These are phyloP conservation scores for Margaritifera margaritifera DNA, from an alignment of 2,888 invertebrate species.

Conservation along the genomic window DNA sequence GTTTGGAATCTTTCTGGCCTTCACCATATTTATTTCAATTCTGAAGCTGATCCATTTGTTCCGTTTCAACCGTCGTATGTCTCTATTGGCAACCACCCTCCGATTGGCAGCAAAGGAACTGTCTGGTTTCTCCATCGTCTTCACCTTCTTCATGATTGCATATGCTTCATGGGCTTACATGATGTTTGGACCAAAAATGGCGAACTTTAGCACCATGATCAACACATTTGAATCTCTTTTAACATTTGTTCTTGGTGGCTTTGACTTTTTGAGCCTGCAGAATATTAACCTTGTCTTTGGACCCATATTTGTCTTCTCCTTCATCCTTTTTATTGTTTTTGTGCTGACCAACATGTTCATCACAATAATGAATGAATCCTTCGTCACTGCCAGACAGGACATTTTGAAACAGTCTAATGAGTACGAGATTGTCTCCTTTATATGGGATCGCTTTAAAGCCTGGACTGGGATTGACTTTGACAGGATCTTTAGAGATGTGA, in stretches of 20 bases:
- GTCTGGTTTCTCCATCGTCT: conserved; percentile 70
- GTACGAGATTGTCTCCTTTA: conserved; percentile 68
- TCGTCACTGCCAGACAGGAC: conserved; percentile 61
- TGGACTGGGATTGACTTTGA: conserved; percentile 55
- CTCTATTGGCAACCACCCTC: conserved; percentile 70
- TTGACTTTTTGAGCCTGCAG: conserved; percentile 32
- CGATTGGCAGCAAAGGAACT: conserved; percentile 65
- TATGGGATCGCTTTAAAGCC: conserved; percentile 49
- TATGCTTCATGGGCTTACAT: conserved; percentile 60
- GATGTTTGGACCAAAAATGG: conserved; percentile 46
- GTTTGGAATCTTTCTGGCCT: conserved; percentile 48
- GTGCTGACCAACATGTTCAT: conserved; percentile 71
- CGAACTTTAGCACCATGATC: conserved; percentile 41
- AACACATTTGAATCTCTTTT: conserved; percentile 48
- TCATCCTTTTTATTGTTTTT: conserved; percentile 62
- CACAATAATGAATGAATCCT: conserved; percentile 69
- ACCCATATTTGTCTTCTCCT: conserved; percentile 65
- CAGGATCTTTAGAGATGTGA: conserved; percentile 31
- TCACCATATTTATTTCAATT: conserved; percentile 70
- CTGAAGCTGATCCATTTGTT: conserved; percentile 73
- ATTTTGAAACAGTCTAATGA: conserved; percentile 65
- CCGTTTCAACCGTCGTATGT: conserved; percentile 72
- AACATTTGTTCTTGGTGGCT: conserved; percentile 46
- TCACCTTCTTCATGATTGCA: conserved; percentile 64
- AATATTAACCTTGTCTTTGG: conserved; percentile 49